phyloP scores from a whole-genome alignment of 2,113 vertebrate species.

The Tor tambroides region DNA sequence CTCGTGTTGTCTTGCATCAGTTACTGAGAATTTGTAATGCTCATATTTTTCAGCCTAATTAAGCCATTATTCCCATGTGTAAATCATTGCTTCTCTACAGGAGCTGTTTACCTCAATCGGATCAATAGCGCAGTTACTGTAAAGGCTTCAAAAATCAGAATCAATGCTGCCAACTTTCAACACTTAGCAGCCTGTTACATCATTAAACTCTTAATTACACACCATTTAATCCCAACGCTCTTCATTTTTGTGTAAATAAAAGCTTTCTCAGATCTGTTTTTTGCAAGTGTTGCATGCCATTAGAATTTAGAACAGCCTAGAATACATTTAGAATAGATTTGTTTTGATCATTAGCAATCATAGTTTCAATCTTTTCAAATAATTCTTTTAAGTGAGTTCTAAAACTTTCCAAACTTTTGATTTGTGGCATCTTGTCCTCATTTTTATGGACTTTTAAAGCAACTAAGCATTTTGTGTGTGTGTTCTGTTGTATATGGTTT shows the following conservation, averaged over 20 bases:
- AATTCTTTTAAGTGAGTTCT: neutral
- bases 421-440: neutral
- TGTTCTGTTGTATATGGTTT: no score
- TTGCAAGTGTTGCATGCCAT: neutral
- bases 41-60: constrained; percentile 2
- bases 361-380: neutral
- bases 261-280: neutral
- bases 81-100: neutral
- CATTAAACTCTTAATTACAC: constrained; percentile 11
- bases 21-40: constrained; percentile 15
- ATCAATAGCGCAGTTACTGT: constrained; percentile 27
- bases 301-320: neutral
- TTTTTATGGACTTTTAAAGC: neutral
- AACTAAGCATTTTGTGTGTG: neutral
- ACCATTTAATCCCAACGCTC: neutral
- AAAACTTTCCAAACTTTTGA: neutral
- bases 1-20: neutral
- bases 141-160: constrained; percentile 4
- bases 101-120: constrained; percentile 17
- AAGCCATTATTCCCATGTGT: neutral
- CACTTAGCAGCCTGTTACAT: neutral
- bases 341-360: no score
- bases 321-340: neutral
- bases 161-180: constrained; percentile 7
- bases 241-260: neutral